A percentile compares a stretch with the other conserved stretches of the same genome.
phyloP scores from a whole-genome alignment of 2,888 invertebrate genomes.

The Sipha maydis region DNA sequence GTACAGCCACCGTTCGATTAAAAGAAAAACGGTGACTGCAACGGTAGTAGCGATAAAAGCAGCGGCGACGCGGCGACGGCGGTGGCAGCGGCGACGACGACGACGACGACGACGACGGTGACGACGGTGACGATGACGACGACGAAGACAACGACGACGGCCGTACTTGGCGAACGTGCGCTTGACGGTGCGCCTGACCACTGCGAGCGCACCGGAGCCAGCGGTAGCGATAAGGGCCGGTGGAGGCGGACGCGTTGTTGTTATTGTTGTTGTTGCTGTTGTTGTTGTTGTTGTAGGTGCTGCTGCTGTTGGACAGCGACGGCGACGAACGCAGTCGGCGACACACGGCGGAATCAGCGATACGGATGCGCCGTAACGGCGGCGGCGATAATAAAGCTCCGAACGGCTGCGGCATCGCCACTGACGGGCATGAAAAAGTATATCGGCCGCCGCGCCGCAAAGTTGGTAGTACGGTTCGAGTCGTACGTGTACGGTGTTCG shows the following conservation, averaged over 20 bases:
- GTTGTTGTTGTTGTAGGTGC: slow-evolving; percentile 13
- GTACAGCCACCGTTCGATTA: slow-evolving; percentile 51
- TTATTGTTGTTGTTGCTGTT: neutral
- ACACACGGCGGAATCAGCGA: slow-evolving; percentile 20
- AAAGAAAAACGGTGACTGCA: slow-evolving; percentile 10
- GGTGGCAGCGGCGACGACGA: neutral
- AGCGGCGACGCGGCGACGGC: neutral
- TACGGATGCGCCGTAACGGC: slow-evolving; percentile 46
- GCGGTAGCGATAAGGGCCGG: slow-evolving; percentile 44
- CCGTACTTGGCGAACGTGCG: slow-evolving; percentile 56
- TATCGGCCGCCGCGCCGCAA: slow-evolving; percentile 33
- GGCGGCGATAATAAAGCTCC: slow-evolving; percentile 42
- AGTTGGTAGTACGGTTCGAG: slow-evolving; percentile 49
- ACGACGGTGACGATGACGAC: neutral
- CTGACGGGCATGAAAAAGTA: slow-evolving; percentile 43
- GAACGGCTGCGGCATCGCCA: slow-evolving; percentile 58
- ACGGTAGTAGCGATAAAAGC: neutral
- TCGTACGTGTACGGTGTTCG: neutral
- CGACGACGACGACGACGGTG: neutral
- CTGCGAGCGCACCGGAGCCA: slow-evolving; percentile 42
- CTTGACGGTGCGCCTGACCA: slow-evolving; percentile 53
- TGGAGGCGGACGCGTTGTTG: slow-evolving; percentile 20
- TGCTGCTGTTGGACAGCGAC: slow-evolving; percentile 10
- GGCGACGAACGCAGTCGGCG: neutral
- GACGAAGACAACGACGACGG: slow-evolving; percentile 30